Base-by-base conservation (phyloP, 30 jellyfish, hydroid and myxozoan genomes). In the Hydractinia echinata region DNA sequence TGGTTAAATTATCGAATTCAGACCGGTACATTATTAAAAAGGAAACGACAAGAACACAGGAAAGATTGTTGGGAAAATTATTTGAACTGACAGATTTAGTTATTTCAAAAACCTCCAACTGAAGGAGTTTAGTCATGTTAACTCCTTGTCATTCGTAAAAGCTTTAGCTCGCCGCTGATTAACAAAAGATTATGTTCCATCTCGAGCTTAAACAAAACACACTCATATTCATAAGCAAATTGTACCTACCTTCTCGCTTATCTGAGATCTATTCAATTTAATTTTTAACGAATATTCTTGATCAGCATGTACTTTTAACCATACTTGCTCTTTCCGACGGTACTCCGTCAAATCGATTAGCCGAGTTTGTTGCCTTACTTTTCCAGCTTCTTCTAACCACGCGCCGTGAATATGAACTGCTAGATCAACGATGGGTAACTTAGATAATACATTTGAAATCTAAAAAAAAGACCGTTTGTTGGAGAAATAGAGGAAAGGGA, bases 301-400 rank as follows among this genome's bases (percentile, higher is more conserved):
- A 60, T 84, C 96, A 8, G 96, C 95, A 56, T 76, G 89, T 10
- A 90, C 95, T 10, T 53, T 18, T 73, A 77, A 52, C 95, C 97
- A 85, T 11, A 53, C 83, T 74, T 58, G 89, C 10, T 74, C 50
- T 8, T 74, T 61, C 4, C 89, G 64, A 14, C 56, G 30, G 20
- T 13, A 81, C 30, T 58, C 90, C 50, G 74, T 85, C 10, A 67
- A 73, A 14, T 90, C 97, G 16, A 74, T 60, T 5, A 73, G 77
- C 5, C 67, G 86, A 4, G 72, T 52, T 66, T 77, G 82, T 11
- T 83, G 58, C 60, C 83, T 48, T 51, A 48, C 49, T 13, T 81
- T 82, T 7, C 68, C 90, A 48, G 67, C 76, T 49, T 83, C 87
- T 4, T 85, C 82, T 49, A 86, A 89, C 94, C 92, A 88, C 21